These are phyloP conservation scores for Coregonus suidteri DNA, from an alignment of 2,797 vertebrate species.

Conservation along the genomic window DNA sequence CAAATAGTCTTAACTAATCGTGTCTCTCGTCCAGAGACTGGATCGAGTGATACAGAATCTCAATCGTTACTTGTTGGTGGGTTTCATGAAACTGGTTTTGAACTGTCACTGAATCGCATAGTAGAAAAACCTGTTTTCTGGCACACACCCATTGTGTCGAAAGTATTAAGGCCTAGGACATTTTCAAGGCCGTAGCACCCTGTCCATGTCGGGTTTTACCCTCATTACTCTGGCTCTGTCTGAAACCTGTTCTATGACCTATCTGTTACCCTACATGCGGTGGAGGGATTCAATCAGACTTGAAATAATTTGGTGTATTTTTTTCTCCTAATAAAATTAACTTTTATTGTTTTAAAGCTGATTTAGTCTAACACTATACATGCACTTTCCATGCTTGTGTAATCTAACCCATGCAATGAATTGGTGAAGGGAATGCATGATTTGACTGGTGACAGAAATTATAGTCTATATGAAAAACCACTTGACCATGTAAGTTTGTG, in stretches of 20 bases:
- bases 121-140: constrained; percentile 55
- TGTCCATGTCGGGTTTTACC: background rate
- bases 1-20: background rate
- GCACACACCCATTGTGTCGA: background rate
- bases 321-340: constrained; percentile 31
- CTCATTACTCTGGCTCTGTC: constrained; percentile 10
- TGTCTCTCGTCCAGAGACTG: constrained; percentile 14
- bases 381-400: constrained; percentile 34
- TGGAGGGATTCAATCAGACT: background rate
- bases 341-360: constrained; percentile 40
- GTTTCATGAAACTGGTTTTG: constrained; percentile 39
- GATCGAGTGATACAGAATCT: constrained; percentile 26
- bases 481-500: constrained; percentile 16
- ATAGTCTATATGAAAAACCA: background rate
- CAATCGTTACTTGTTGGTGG: constrained; percentile 38
- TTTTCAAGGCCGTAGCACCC: constrained; percentile 3
- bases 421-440: constrained; percentile 25
- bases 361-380: constrained; percentile 34
- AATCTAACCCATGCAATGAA: background rate
- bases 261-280: constrained; percentile 20
- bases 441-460: constrained; percentile 1
- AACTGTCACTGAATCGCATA: constrained; percentile 29
- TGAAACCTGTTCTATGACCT: constrained; percentile 20
- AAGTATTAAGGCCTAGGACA: background rate
- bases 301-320: background rate